These are phyloP conservation scores for Drosophila guanche DNA, from an alignment of 1,140 invertebrate species.

Conservation along the genomic window DNA sequence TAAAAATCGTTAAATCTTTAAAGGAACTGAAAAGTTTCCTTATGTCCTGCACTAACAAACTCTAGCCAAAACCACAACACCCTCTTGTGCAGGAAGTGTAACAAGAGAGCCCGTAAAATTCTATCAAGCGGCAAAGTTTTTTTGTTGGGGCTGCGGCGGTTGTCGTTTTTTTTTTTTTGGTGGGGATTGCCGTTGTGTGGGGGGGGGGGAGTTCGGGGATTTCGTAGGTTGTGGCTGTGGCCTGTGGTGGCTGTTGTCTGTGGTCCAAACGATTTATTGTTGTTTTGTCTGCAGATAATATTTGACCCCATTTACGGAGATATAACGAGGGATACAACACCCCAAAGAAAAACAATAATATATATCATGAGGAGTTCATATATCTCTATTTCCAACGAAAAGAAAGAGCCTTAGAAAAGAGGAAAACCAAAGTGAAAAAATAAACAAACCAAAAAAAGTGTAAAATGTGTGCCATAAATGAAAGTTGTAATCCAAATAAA, in stretches of 20 bases:
- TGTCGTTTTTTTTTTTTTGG: conserved; percentile 22
- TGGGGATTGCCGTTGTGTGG: no score
- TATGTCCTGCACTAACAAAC: neutral
- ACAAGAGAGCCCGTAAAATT: conserved; percentile 16
- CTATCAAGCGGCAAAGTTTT: conserved; percentile 33
- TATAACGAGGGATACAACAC: no score
- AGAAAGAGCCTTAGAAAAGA: conserved; percentile 32
- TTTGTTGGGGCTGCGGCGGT: conserved; percentile 15
- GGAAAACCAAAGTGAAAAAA: conserved; percentile 10
- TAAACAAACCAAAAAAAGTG: conserved; percentile 31
- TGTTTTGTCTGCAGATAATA: conserved; percentile 74
- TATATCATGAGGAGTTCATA: conserved; percentile 12
- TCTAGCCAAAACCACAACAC: conserved; percentile 14
- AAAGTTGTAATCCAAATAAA: conserved; percentile 30
- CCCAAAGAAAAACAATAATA: conserved; percentile 20
- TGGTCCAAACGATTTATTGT: conserved; percentile 56
- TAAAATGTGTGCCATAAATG: conserved; percentile 66
- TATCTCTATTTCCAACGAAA: conserved; percentile 12
- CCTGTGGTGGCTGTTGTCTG: conserved; percentile 59
- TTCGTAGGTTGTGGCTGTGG: conserved; percentile 32
- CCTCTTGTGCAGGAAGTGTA: conserved; percentile 19
- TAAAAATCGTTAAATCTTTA: no score
- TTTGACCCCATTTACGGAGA: conserved; percentile 67
- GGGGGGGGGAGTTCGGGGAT: no score
- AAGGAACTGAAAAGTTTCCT: no score